These are phyloP conservation scores for Loris lydekkerianus DNA, from an alignment of 2,797 vertebrate species.

Conservation along the genomic window DNA sequence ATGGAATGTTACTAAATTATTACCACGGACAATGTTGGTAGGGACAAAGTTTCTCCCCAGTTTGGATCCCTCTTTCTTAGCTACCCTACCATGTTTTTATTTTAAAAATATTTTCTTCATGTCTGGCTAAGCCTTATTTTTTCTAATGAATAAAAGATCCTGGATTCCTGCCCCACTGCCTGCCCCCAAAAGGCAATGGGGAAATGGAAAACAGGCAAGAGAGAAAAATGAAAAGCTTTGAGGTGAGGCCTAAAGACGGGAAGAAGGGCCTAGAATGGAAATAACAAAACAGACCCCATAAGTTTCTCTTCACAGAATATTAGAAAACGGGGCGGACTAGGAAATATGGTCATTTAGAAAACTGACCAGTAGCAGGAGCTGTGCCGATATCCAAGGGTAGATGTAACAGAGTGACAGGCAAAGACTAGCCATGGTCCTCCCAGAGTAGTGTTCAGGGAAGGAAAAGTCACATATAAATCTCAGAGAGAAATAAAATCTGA, in stretches of 20 bases:
- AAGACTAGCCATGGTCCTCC: neutral
- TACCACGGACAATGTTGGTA: constrained; percentile 49
- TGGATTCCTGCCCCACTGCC: neutral
- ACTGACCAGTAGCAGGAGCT: too few relatives aligned
- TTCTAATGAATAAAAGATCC: neutral
- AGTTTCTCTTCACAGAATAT: neutral
- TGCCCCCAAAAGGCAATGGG: neutral
- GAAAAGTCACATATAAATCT: neutral
- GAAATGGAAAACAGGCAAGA: neutral
- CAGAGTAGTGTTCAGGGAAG: neutral
- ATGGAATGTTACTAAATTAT: constrained; percentile 18
- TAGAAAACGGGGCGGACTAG: neutral
- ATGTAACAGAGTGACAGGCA: neutral
- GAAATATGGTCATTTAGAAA: neutral
- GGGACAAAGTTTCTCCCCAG: constrained; percentile 60
- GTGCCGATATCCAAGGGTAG: too few relatives aligned
- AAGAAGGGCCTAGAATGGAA: neutral
- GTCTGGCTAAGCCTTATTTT: neutral
- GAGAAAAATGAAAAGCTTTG: neutral
- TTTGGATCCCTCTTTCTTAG: neutral
- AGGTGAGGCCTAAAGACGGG: neutral
- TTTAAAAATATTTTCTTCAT: neutral
- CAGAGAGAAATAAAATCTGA: neutral
- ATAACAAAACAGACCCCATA: neutral
- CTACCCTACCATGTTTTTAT: neutral